Conservation (phyloP, 2,888 invertebrate species). For the Cryptus armator region DNA sequence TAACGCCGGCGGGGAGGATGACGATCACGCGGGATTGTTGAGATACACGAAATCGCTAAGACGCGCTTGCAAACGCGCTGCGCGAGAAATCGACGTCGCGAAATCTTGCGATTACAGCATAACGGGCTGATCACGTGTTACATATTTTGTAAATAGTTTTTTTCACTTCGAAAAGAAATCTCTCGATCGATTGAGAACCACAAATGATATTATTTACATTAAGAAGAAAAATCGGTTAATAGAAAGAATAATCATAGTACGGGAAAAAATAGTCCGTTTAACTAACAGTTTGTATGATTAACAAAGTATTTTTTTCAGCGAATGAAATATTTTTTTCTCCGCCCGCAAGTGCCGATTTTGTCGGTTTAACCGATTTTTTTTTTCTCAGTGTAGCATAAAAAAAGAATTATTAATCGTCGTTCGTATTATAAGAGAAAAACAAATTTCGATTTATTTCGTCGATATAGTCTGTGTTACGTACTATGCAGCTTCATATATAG, state of each 20-base stretch:
- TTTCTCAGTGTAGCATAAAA: not conserved
- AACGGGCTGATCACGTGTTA: constrained; percentile 17
- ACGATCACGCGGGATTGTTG: constrained; percentile 85
- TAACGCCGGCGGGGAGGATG: constrained; percentile 80
- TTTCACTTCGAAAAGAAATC: not conserved
- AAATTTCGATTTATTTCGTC: not conserved
- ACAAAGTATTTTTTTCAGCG: too few species aligned
- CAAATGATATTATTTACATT: constrained; percentile 12
- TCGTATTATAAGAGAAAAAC: not conserved
- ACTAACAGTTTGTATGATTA: too few species aligned
- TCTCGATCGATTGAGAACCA: not conserved
- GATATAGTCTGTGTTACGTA: constrained; percentile 32
- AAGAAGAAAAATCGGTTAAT: too few species aligned
- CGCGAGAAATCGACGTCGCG: constrained; percentile 83
- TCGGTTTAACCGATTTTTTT: too few species aligned
- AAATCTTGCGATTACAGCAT: constrained; percentile 75
- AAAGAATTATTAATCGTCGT: not conserved
- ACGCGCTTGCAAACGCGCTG: constrained; percentile 84
- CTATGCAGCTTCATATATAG: constrained; percentile 44
- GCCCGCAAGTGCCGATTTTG: too few species aligned
- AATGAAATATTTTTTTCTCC: too few species aligned
- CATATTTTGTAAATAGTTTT: constrained; percentile 30
- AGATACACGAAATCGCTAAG: constrained; percentile 85
- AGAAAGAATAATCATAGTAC: too few species aligned
- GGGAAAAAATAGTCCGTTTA: too few species aligned